Evolutionary conservation across 2,113 vertebrate genomes (phyloP).

Genomic region (Neogale vison): DNA sequence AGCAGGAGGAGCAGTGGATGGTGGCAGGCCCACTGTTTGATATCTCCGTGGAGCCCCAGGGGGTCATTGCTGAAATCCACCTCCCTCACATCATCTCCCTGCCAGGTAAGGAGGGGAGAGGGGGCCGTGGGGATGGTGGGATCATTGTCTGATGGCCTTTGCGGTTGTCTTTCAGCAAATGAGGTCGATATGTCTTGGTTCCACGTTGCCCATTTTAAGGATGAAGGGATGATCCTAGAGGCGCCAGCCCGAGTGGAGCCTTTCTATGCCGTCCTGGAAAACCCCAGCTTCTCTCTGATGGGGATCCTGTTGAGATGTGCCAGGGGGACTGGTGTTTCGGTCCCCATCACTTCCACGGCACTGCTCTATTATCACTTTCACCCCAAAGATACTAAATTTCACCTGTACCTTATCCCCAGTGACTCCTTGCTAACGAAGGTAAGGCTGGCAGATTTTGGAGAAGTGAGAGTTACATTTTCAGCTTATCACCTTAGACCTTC

Average conservation of each 20-base stretch:
- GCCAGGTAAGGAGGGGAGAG: background rate
- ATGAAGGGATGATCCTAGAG: background rate
- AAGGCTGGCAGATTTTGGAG: background rate
- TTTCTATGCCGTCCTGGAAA: background rate
- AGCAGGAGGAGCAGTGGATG: background rate
- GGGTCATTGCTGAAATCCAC: background rate
- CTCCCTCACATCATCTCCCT: background rate
- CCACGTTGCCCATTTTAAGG: background rate
- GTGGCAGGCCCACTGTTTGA: background rate
- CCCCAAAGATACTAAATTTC: background rate
- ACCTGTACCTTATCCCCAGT: constrained; percentile 33
- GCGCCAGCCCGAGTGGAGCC: background rate
- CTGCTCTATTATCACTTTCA: background rate
- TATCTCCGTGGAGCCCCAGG: background rate
- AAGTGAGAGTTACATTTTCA: background rate
- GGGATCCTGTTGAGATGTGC: background rate
- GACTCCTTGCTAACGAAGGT: background rate
- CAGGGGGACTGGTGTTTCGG: background rate
- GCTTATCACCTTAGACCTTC: background rate
- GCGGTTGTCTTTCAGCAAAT: background rate
- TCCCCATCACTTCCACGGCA: background rate
- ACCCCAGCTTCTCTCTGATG: constrained; percentile 13
- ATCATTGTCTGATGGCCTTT: background rate
- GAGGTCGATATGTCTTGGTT: background rate
- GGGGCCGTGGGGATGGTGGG: background rate